phyloP scores from a whole-genome alignment of 2,797 vertebrate species.

The Heteromormyrus szaboi region DNA sequence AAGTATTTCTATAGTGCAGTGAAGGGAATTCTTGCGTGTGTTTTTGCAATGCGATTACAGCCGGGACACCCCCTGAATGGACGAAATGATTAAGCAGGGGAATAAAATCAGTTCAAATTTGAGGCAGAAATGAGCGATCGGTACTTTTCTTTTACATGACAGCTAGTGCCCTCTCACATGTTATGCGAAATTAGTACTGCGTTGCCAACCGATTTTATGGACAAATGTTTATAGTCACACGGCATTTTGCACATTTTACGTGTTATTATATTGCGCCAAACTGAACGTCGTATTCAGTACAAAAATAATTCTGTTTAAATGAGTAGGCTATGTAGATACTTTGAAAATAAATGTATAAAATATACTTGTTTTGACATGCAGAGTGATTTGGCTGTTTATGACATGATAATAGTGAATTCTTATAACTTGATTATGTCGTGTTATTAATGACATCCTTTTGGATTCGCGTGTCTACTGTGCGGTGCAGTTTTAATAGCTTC shows the following conservation, averaged over 20 bases:
- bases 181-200: background rate
- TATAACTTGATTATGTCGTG: background rate
- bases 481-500: background rate
- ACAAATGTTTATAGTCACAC: background rate
- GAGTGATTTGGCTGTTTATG: background rate
- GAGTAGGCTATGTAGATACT: background rate
- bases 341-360: background rate
- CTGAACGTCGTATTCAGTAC: background rate
- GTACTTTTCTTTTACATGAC: background rate
- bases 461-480: background rate
- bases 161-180: background rate
- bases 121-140: conserved; percentile 25
- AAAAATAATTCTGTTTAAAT: background rate
- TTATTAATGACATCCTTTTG: background rate
- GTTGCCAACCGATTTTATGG: background rate
- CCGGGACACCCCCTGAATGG: conserved; percentile 64
- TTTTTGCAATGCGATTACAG: conserved; percentile 73
- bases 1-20: conserved; percentile 58
- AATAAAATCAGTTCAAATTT: background rate
- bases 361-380: background rate
- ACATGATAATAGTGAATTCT: background rate
- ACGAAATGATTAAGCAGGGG: conserved; percentile 45
- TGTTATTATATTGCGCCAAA: background rate
- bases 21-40: conserved; percentile 67
- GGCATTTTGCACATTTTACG: background rate